Evolutionary conservation across 2,888 invertebrate genomes (phyloP), one percentile per base, ranked within the genome.

Genomic region (Entomobrya proxima): DNA sequence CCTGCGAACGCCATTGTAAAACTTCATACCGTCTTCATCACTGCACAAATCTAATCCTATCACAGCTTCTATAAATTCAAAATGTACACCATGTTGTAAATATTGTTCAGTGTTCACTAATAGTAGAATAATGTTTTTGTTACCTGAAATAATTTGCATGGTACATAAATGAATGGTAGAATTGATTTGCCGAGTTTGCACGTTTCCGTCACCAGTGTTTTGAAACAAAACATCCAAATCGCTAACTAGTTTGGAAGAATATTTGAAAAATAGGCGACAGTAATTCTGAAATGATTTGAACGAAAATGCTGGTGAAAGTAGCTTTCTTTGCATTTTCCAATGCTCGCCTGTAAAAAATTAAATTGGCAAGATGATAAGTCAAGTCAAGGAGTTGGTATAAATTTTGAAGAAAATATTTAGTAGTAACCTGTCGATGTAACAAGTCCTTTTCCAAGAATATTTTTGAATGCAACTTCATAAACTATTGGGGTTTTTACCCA

Each of bases 261-360:
- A 75, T 18, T 35, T 75, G 11, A 6, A 37, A 55, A 75, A 75
- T 37, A 55, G 1, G 7, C n/a, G 27, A 15, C 0, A 35, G 27
- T 75, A 75, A 21, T 52, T 75, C 21, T 75, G 75, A 37, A 75
- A 75, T 13, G 75, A 75, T 9, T 30, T 75, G 32, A 15, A 75
- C 0, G 75, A 75, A 55, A 75, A 75, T 18, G 75, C 30, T 0
- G 75, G 55, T 3, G 52, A 55, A 9, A 75, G 24, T 44, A 75
- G 13, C n/a, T 27, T 47, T 13, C 72, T 47, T 35, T 74, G 72
- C 9, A 50, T 30, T 27, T 47, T 72, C 72, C 72, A 72, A 24
- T 47, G 72, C 6, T 32, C 47, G 7, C 44, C 72, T 72, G 15
- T 72, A 24, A 58, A 15, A 7, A 40, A 7, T 7, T 7, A 40